Conservation (phyloP, 2,888 invertebrate genomes). For the Epistrophe grossulariae region DNA sequence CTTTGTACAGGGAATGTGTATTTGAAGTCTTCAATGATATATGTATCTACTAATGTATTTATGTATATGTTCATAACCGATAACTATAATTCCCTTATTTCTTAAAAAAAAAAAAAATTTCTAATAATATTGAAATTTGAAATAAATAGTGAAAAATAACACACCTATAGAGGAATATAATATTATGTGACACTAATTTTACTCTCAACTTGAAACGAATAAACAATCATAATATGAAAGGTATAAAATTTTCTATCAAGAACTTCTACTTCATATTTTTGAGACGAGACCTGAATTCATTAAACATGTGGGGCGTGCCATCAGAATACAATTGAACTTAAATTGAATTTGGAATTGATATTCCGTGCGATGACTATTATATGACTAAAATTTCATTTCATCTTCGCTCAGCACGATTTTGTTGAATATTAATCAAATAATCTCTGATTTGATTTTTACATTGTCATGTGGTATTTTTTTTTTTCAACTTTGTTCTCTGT, state of each 20-base stretch:
- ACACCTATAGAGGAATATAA: background rate
- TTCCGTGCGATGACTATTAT: constrained; percentile 47
- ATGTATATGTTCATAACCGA: too few species aligned
- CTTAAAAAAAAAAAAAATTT: background rate
- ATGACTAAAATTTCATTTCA: constrained; percentile 17
- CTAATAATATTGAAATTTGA: background rate
- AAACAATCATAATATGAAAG: background rate
- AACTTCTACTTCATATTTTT: constrained; percentile 56
- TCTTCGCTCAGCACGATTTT: background rate
- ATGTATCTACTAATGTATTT: too few species aligned
- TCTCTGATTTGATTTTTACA: constrained; percentile 5
- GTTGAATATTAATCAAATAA: constrained; percentile 24
- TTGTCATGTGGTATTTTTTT: background rate
- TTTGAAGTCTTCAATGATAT: too few species aligned
- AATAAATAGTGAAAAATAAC: background rate
- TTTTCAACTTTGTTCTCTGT: background rate
- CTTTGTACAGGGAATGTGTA: too few species aligned
- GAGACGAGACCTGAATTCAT: constrained; percentile 67
- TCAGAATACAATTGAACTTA: constrained; percentile 57
- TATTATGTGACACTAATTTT: constrained; percentile 10
- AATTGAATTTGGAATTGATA: constrained; percentile 67
- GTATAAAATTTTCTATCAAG: constrained; percentile 43
- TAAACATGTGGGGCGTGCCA: constrained; percentile 7
- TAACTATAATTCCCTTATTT: background rate
- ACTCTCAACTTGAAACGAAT: background rate